A percentile compares a stretch with the other conserved stretches of the same genome.
These are phyloP conservation scores for Andrena hattorfiana DNA, from an alignment of 2,888 invertebrate species.

Conservation along the genomic window DNA sequence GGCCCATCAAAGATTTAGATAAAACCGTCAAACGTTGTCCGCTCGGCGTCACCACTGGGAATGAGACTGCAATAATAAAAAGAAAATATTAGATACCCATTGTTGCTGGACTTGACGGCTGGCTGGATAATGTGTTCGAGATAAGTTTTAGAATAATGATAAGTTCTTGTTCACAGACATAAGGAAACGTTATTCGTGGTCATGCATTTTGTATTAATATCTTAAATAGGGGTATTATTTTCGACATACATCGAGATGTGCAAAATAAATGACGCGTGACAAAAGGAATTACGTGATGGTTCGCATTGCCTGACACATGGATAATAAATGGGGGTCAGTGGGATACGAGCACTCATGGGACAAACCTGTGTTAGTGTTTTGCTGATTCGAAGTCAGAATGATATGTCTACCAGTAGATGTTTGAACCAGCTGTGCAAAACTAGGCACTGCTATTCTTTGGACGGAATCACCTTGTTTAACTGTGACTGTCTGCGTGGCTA, in stretches of 20 bases:
- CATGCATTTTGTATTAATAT: constrained; percentile 42
- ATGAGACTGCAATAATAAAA: constrained; percentile 74
- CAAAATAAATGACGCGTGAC: constrained; percentile 40
- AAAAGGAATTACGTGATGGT: constrained; percentile 21
- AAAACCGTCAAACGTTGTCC: constrained; percentile 88
- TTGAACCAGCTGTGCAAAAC: constrained; percentile 90
- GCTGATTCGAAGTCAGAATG: constrained; percentile 87
- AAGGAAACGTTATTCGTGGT: constrained; percentile 17
- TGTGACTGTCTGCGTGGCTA: constrained; percentile 82
- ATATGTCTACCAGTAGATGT: constrained; percentile 90
- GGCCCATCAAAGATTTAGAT: constrained; percentile 86
- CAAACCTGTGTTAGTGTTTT: constrained; percentile 82
- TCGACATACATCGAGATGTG: constrained; percentile 43
- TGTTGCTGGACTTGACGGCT: neutral
- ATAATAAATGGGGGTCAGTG: constrained; percentile 55
- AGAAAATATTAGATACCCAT: constrained; percentile 17
- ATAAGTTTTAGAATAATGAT: neutral
- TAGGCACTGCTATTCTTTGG: constrained; percentile 82
- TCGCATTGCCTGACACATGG: constrained; percentile 18
- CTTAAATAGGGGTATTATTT: neutral
- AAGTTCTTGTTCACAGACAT: constrained; percentile 13
- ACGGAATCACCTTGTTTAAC: constrained; percentile 83
- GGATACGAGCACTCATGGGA: constrained; percentile 64
- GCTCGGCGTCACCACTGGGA: constrained; percentile 85
- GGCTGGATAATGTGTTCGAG: neutral